phyloP scores from a whole-genome alignment of 2,113 vertebrate genomes.

The Atractosteus spatula region DNA sequence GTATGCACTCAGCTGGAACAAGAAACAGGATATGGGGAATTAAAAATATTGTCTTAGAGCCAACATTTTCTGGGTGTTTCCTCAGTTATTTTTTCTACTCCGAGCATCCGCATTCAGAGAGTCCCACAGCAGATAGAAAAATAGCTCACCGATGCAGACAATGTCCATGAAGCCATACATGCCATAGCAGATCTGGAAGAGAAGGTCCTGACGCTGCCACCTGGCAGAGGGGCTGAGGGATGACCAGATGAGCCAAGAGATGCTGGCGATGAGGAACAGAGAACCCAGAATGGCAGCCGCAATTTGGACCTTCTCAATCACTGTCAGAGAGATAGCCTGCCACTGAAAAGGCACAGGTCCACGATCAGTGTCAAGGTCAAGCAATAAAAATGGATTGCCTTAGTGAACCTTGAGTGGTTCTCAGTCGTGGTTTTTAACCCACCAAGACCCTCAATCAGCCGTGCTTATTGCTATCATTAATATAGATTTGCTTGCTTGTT shows the following conservation, averaged over 20 bases:
- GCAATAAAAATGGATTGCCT: too few relatives aligned
- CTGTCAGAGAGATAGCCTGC: conserved; percentile 97
- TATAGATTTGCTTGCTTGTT: not conserved
- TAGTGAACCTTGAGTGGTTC: too few relatives aligned
- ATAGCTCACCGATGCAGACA: conserved; percentile 89
- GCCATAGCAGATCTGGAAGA: conserved; percentile 99
- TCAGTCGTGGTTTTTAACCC: not conserved
- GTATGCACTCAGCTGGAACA: too few relatives aligned
- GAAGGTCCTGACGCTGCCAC: conserved; percentile 98
- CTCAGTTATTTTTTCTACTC: not conserved
- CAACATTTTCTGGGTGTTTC: conserved; percentile 1
- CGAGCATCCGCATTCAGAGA: too few relatives aligned
- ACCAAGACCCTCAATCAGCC: not conserved
- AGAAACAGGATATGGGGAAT: too few relatives aligned
- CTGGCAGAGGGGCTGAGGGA: conserved; percentile 96
- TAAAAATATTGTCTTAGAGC: not conserved
- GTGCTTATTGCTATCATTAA: not conserved
- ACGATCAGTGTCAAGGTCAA: not conserved
- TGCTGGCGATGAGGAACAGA: conserved; percentile 96
- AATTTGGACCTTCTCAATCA: conserved; percentile 98
- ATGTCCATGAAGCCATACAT: conserved; percentile 99
- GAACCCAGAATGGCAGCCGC: conserved; percentile 95
- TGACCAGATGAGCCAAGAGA: conserved; percentile 98
- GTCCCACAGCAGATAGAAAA: not conserved
- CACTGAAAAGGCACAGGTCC: conserved; percentile 68